Base-by-base conservation (phyloP, 2,888 invertebrate genomes). In the Leucoptera coffeella region DNA sequence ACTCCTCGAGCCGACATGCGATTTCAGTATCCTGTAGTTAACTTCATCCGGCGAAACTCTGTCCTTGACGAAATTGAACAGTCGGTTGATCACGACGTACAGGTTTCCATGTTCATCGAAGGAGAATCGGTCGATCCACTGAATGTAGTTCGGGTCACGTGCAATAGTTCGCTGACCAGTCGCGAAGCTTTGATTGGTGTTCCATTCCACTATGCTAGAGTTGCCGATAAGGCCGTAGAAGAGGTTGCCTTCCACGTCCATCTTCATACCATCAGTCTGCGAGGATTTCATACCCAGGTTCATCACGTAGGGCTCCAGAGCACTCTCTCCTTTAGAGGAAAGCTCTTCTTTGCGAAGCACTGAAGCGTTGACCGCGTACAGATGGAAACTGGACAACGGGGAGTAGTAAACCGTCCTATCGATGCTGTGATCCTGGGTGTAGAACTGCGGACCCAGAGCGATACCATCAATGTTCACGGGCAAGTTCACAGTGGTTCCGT, bases 201-300 rank as follows among this genome's bases (percentile, higher is more conserved):
- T 79, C 82, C 85, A 85, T 52, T 74, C 76, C 9, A 78, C 78
- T 25, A 86, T 75, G 12, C 81, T 78, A 33, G 80, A 80, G 39
- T 78, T 78, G 26, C 77, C 76, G 28, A 85, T 50, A 14, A 84
- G 61, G 22, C 83, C 84, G 47, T 74, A 85, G 54, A 82, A 85
- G 7, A 86, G 59, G 4, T 76, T 48, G 3, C 85, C 85, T 11
- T 61, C 56, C 10, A 80, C 74, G 37, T 84, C 82, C 81, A 85
- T 82, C 32, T 78, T 74, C 81, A 86, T 83, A 1, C 84, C 84
- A 39, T 81, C 83, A 0, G 80, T 78, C 47, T 83, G 81, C 1
- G 83, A 82, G 1, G 65, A 49, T 43, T 82, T 83, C 1, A 52
- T 41, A 0, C 82, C 85, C 21, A 80, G 49, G 33, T 80, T 76